Base-by-base conservation (phyloP, 2,113 vertebrate genomes). In the Progne subis region DNA sequence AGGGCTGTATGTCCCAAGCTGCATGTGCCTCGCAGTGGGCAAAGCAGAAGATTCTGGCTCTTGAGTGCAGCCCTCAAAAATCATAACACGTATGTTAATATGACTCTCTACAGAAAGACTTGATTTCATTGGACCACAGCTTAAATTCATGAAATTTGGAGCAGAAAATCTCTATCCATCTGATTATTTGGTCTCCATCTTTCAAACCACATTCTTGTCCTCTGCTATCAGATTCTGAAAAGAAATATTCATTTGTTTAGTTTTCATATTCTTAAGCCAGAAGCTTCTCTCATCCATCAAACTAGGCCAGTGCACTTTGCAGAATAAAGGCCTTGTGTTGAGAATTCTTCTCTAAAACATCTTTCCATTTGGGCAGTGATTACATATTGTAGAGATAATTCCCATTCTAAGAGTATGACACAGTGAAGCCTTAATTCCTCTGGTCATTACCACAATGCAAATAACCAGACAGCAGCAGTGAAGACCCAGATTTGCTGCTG, bases 111-210 rank as follows among this genome's bases (percentile, higher is more conserved):
- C 15, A 32, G 69, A 53, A 93, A 59, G 24, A 55, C 14, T 69
- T 53, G 23, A 12, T 65, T 90, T 92, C 72, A 74, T 20, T 44
- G 39, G 11, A 68, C 24, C 34, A 59, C 24, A 44, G 12, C 25
- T 85, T 63, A 86, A 86, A 94, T 65, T 75, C 60, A 72, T 60
- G 31, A n/a, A 75, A 14, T 86, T 83, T 60, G 47, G 17, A 86
- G 39, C 26, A 52, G 18, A 70, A 93, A 86, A 64, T 70, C 43
- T 59, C 9, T 32, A 28, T 67, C 39, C 29, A 67, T 88, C 21
- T 60, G 16, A 52, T 84, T 60, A 26, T 29, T 79, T 5, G 1
- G 14, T 81, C 53, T 90, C 19, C 26, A 39, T 82, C 55, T 82
- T 90, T 83, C 86, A 86, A 92, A 75, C 8, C 10, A 9, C 24